A percentile compares a stretch with the other conserved stretches of the same genome.
phyloP scores from a whole-genome alignment of 2,797 vertebrate genomes.

The Oryzias sinensis region DNA sequence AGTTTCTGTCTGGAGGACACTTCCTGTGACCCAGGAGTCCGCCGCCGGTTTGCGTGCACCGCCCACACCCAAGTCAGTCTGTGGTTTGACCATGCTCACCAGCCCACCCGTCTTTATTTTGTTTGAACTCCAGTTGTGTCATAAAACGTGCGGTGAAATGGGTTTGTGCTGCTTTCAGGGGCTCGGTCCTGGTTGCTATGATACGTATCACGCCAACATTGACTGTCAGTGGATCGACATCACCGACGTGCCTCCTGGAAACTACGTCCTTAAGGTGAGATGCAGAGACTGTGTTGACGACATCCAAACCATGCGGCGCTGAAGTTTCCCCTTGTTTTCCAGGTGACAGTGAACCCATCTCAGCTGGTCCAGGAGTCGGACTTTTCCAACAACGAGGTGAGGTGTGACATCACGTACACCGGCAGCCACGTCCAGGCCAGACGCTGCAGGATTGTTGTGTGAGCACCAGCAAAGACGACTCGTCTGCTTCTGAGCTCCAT shows the following conservation, averaged over 20 bases:
- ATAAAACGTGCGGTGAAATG: neutral
- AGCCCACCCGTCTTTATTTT: rapidly evolving
- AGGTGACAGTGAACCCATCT: conserved; percentile 84
- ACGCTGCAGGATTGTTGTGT: conserved; percentile 80
- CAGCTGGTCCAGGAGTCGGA: conserved; percentile 80
- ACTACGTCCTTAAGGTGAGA: conserved; percentile 80
- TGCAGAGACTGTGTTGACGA: neutral
- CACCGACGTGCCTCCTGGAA: conserved; percentile 81
- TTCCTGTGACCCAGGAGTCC: conserved; percentile 75
- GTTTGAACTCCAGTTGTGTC: neutral
- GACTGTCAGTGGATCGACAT: conserved; percentile 89
- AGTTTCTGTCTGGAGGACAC: conserved; percentile 87
- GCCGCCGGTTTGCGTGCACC: conserved; percentile 81
- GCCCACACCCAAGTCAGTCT: conserved; percentile 76
- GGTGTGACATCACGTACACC: conserved; percentile 80
- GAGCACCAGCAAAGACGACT: conserved; percentile 22
- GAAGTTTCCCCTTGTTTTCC: neutral
- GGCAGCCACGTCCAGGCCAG: conserved; percentile 75
- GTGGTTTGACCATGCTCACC: neutral
- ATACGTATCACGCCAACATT: conserved; percentile 85
- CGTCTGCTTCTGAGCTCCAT: neutral
- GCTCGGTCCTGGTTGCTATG: conserved; percentile 84
- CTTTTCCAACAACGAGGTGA: conserved; percentile 82
- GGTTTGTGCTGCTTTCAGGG: conserved; percentile 65
- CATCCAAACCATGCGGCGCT: too few relatives aligned